Percentiles rank a stretch among this genome's conserved stretches.
phyloP scores from a whole-genome alignment of 2,888 invertebrate species.

The Acleris laterana region DNA sequence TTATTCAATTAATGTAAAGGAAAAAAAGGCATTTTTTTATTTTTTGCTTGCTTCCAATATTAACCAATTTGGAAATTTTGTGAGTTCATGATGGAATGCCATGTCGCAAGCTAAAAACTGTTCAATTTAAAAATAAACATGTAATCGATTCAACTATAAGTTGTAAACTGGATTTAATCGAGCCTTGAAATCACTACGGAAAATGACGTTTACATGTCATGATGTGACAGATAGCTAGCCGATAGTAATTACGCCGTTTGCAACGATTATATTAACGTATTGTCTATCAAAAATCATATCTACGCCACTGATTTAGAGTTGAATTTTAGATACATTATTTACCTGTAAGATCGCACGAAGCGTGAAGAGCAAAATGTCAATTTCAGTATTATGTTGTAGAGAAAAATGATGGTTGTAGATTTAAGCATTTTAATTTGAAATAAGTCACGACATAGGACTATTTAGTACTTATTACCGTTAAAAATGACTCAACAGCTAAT shows the following conservation, averaged over 20 bases:
- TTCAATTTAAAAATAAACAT: no score
- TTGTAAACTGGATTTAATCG: background rate
- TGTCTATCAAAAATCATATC: no score
- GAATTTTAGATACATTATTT: no score
- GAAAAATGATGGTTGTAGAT: slow-evolving; percentile 27
- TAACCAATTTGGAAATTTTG: no score
- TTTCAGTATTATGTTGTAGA: slow-evolving; percentile 13
- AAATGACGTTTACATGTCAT: slow-evolving; percentile 2
- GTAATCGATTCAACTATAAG: no score
- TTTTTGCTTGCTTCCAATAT: no score
- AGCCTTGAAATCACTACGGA: background rate
- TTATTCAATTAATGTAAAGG: no score
- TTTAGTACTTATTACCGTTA: slow-evolving; percentile 7
- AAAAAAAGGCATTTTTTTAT: no score
- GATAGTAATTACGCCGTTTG: background rate
- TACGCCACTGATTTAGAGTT: no score
- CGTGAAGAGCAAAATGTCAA: background rate
- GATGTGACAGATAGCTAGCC: background rate
- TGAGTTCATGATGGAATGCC: no score
- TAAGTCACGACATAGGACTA: slow-evolving; percentile 10
- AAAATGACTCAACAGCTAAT: slow-evolving; percentile 74
- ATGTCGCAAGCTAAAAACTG: no score
- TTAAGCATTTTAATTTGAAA: slow-evolving; percentile 15
- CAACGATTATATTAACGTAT: background rate
- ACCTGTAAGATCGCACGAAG: no score